Evolutionary conservation across 2,113 vertebrate genomes (phyloP).

Genomic region (Bothrops jararaca): DNA sequence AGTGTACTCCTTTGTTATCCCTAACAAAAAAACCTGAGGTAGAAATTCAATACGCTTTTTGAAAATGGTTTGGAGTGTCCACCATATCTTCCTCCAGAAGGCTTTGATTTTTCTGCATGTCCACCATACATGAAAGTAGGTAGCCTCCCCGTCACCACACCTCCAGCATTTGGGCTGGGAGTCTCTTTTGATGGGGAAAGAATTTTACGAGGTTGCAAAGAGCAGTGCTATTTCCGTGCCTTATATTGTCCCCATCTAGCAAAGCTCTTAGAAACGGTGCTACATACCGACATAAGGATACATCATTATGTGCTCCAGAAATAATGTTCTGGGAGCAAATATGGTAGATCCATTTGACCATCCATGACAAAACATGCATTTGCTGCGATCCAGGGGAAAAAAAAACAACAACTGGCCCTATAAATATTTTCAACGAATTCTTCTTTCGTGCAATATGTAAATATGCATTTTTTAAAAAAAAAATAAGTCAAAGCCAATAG

Average conservation of each 20-base stretch:
- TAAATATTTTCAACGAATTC: neutral
- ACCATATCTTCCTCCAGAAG: too few relatives aligned
- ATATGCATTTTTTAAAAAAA: neutral
- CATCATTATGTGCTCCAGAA: neutral
- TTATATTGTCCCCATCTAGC: neutral
- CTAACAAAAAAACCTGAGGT: too few relatives aligned
- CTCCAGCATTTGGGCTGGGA: too few relatives aligned
- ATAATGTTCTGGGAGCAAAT: neutral
- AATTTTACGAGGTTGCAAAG: neutral
- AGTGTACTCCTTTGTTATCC: too few relatives aligned
- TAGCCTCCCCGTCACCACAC: too few relatives aligned
- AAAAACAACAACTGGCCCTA: neutral
- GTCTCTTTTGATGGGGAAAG: neutral
- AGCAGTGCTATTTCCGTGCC: neutral
- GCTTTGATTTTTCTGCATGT: too few relatives aligned
- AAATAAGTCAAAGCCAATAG: neutral
- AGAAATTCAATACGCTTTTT: too few relatives aligned
- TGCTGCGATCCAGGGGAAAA: neutral
- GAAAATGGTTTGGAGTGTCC: too few relatives aligned
- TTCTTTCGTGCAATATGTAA: neutral
- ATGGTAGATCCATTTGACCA: neutral
- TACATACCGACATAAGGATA: neutral
- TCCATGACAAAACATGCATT: neutral
- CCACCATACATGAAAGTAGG: too few relatives aligned
- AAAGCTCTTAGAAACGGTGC: neutral